These are phyloP conservation scores for Neostethus bicornis DNA, from an alignment of 2,797 vertebrate genomes.

Conservation along the genomic window DNA sequence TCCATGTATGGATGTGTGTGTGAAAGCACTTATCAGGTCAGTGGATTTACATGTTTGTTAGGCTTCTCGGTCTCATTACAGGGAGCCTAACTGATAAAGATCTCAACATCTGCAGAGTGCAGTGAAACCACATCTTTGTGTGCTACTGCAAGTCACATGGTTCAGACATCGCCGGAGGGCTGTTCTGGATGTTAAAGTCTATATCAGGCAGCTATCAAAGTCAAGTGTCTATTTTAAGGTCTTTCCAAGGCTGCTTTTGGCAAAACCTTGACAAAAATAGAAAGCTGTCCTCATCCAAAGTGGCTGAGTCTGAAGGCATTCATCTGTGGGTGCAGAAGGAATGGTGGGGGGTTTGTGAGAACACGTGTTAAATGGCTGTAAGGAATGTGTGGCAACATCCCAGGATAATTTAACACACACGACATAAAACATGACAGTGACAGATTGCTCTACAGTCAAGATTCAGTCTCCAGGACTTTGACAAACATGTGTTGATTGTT, in stretches of 20 bases:
- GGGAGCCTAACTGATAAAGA: slow-evolving; percentile 59
- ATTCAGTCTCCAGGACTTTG: neutral
- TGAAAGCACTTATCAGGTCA: neutral
- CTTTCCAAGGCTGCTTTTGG: slow-evolving; percentile 36
- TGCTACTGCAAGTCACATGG: slow-evolving; percentile 48
- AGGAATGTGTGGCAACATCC: slow-evolving; percentile 77
- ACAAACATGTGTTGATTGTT: neutral
- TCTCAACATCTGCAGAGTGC: slow-evolving; percentile 64
- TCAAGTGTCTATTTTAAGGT: slow-evolving; percentile 53
- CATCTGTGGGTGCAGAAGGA: slow-evolving; percentile 25
- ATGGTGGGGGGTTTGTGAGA: slow-evolving; percentile 30
- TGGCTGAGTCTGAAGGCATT: slow-evolving; percentile 40
- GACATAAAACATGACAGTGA: slow-evolving; percentile 77
- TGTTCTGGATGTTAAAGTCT: slow-evolving; percentile 55
- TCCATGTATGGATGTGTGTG: slow-evolving; percentile 1
- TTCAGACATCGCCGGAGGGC: slow-evolving; percentile 58
- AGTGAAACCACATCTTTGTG: slow-evolving; percentile 67
- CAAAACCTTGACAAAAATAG: slow-evolving; percentile 48
- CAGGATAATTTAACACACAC: slow-evolving; percentile 83
- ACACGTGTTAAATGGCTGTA: slow-evolving; percentile 49
- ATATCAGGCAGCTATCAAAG: slow-evolving; percentile 59
- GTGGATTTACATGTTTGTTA: slow-evolving; percentile 5
- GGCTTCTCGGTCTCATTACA: slow-evolving; percentile 28
- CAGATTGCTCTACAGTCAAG: slow-evolving; percentile 50
- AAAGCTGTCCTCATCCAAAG: slow-evolving; percentile 50